Evolutionary conservation across 2,113 vertebrate species (phyloP), one percentile per base, ranked within the genome.

Genomic region (Castor canadensis): DNA sequence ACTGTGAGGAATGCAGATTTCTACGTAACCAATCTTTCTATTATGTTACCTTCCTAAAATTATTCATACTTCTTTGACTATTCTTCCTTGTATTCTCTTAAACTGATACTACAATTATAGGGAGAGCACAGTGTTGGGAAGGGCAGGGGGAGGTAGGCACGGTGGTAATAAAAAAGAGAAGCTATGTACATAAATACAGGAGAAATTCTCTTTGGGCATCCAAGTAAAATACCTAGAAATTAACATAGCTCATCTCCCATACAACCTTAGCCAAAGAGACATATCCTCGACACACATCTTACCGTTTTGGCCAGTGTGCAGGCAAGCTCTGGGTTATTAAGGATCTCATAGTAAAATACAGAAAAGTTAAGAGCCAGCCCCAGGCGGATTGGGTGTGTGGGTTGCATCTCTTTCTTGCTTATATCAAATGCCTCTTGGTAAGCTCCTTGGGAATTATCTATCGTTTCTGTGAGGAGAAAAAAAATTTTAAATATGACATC

Each of bases 281-380:
- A 73, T n/a, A 35, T 82, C 28, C 81, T 30, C 17, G 1, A 82
- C 62, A 26, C 15, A 43, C 30, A 40, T 85, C 98, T 97, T 97
- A 99, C 99, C 97, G 98, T 98, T 98, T 99, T 99, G 89, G 99
- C 99, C 98, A 99, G 98, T 4, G 98, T 96, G 96, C 99, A 99
- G 98, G 99, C 99, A 96, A 99, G 98, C 94, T 99, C 99, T 81
- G 99, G 99, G 64, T 99, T 99, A 98, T 99, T 99, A 94, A 99
- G 99, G 97, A 99, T 99, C 99, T 99, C 99, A 40, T 99, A 99
- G 98, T 98, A 99, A 98, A 99, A 99, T 98, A 99, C 99, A 4
- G 99, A 99, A 98, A 99, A 99, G 98, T 99, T 99, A 88, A 99
- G 99, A 93, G 99, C 99, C 98, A 99, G 98, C 75, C 99, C 99